Evolutionary conservation across 2,888 invertebrate species (phyloP).

Genomic region (Amiota mariae): DNA sequence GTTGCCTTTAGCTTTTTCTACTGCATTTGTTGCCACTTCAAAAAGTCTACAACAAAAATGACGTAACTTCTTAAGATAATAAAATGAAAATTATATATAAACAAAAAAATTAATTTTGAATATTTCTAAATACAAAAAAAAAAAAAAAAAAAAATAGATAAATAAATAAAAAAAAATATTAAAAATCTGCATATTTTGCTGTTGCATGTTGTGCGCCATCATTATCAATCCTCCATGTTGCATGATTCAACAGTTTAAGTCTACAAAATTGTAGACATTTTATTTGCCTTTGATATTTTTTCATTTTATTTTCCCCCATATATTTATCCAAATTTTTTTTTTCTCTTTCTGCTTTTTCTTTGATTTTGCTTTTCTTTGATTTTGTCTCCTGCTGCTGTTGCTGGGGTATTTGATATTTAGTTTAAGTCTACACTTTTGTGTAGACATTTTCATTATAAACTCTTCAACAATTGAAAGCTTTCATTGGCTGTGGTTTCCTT

Average conservation of each 20-base stretch:
- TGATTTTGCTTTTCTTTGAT: background rate
- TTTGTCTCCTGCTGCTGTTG: too few species aligned
- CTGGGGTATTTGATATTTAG: too few species aligned
- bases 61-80: slow-evolving; percentile 53
- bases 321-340: too few species aligned
- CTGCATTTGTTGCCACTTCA: too few species aligned
- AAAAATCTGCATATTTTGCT: too few species aligned
- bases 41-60: slow-evolving; percentile 46
- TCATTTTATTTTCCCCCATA: too few species aligned
- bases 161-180: background rate
- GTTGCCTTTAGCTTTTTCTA: slow-evolving; percentile 44
- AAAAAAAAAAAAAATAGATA: background rate
- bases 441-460: background rate
- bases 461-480: slow-evolving; percentile 18
- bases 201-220: too few species aligned
- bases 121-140: background rate
- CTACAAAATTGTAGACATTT: slow-evolving; percentile 44
- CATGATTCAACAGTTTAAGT: slow-evolving; percentile 64
- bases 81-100: slow-evolving; percentile 6
- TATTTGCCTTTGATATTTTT: background rate
- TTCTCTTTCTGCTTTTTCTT: background rate
- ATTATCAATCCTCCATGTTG: background rate
- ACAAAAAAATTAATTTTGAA: background rate
- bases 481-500: background rate
- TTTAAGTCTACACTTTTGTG: slow-evolving; percentile 19